phyloP scores from a whole-genome alignment of 2,113 vertebrate species.

The Maccullochella peelii region DNA sequence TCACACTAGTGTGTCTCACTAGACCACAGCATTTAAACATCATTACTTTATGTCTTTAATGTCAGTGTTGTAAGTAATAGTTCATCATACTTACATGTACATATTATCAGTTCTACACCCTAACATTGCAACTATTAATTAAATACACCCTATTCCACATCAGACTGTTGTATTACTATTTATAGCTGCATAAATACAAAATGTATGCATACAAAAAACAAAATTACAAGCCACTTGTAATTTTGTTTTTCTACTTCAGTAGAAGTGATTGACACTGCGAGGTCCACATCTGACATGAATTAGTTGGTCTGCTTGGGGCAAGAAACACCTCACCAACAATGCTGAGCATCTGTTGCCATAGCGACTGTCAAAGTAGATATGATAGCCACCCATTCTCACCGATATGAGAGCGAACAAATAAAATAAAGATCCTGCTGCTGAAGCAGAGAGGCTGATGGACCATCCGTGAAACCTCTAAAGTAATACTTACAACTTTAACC shows the following conservation, averaged over 20 bases:
- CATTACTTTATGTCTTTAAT: neutral
- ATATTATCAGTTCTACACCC: neutral
- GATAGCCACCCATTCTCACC: conserved; percentile 22
- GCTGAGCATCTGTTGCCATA: conserved; percentile 70
- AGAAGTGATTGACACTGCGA: conserved; percentile 23
- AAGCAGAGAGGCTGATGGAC: neutral
- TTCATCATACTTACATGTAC: neutral
- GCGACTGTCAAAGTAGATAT: conserved; percentile 58
- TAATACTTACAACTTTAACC: neutral
- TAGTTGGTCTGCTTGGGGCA: conserved; percentile 41
- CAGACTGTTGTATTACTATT: neutral
- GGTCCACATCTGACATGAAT: conserved; percentile 51
- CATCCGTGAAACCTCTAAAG: neutral
- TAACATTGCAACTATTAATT: neutral
- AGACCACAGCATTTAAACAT: neutral
- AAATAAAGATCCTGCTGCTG: conserved; percentile 4
- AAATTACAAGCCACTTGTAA: too few relatives aligned
- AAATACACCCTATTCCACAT: neutral
- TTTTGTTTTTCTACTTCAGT: conserved; percentile 15
- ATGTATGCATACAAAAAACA: too few relatives aligned
- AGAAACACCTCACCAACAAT: conserved; percentile 56
- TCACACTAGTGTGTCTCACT: neutral
- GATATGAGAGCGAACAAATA: conserved; percentile 18
- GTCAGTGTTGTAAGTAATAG: neutral
- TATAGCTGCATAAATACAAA: neutral